phyloP scores from a whole-genome alignment of 2,797 vertebrate genomes.

The Poliocrania exsul region DNA sequence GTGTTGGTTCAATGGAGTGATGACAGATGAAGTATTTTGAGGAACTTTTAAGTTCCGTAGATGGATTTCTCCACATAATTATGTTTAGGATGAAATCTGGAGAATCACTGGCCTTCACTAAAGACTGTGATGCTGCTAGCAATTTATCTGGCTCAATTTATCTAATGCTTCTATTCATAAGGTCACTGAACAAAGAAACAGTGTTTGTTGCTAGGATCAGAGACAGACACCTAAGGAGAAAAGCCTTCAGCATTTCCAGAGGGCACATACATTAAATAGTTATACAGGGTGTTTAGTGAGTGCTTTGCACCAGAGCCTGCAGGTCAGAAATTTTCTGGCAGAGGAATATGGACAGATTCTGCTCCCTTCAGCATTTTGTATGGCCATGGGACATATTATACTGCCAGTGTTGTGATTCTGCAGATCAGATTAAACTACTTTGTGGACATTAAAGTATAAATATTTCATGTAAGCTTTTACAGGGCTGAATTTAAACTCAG shows the following conservation, averaged over 20 bases:
- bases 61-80: not conserved
- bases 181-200: slow-evolving; percentile 27
- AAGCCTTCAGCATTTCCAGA: slow-evolving; percentile 26
- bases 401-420: slow-evolving; percentile 57
- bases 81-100: not conserved
- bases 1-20: not conserved
- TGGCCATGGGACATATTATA: slow-evolving; percentile 44
- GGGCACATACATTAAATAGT: not conserved
- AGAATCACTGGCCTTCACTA: not conserved
- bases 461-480: slow-evolving; percentile 73
- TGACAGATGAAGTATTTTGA: slow-evolving; percentile 32
- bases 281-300: not conserved
- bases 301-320: slow-evolving; percentile 4
- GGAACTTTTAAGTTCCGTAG: not conserved
- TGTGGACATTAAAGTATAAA: slow-evolving; percentile 76
- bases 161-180: not conserved
- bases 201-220: not conserved
- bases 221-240: slow-evolving; percentile 16
- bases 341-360: not conserved
- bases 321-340: slow-evolving; percentile 32
- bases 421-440: slow-evolving; percentile 74
- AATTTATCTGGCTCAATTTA: not conserved
- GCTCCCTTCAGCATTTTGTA: slow-evolving; percentile 64
- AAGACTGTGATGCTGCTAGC: not conserved
- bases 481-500: slow-evolving; percentile 67